Percentiles rank a stretch among this genome's conserved stretches.
phyloP scores from a whole-genome alignment of 2,797 vertebrate species.

The Cichlasoma orientale region DNA sequence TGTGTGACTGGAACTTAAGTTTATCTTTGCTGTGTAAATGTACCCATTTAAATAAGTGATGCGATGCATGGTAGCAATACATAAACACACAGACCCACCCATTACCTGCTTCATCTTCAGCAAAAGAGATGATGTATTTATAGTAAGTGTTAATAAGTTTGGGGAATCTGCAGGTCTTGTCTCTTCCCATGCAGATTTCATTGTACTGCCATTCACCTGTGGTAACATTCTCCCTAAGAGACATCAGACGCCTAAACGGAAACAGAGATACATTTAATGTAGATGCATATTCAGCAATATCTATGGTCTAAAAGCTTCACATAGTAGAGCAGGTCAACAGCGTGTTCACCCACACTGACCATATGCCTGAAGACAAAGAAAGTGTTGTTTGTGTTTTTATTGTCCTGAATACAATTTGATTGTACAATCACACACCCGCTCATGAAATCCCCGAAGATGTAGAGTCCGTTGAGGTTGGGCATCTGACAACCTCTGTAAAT shows the following conservation, averaged over 20 bases:
- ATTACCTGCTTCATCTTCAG: slow-evolving; percentile 83
- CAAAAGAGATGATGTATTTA: slow-evolving; percentile 84
- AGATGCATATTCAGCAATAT: background rate
- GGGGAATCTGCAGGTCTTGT: slow-evolving; percentile 77
- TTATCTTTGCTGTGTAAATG: background rate
- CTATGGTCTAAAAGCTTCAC: background rate
- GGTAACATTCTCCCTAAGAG: slow-evolving; percentile 78
- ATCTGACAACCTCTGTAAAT: slow-evolving; percentile 87
- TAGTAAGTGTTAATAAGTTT: slow-evolving; percentile 84
- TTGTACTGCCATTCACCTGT: slow-evolving; percentile 82
- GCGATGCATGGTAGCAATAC: background rate
- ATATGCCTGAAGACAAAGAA: background rate
- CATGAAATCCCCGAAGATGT: slow-evolving; percentile 89
- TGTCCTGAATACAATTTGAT: background rate
- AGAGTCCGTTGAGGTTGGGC: slow-evolving; percentile 86
- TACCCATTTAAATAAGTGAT: background rate
- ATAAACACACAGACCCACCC: background rate
- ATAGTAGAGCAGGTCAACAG: background rate
- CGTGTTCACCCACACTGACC: background rate
- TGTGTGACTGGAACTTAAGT: too few relatives aligned
- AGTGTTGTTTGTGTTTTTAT: background rate
- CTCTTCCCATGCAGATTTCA: slow-evolving; percentile 85
- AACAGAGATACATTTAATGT: slow-evolving; percentile 7
- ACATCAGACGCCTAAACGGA: slow-evolving; percentile 82
- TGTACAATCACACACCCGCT: slow-evolving; percentile 79